phyloP scores from a whole-genome alignment of 2,113 vertebrate species.

The Larimichthys crocea region DNA sequence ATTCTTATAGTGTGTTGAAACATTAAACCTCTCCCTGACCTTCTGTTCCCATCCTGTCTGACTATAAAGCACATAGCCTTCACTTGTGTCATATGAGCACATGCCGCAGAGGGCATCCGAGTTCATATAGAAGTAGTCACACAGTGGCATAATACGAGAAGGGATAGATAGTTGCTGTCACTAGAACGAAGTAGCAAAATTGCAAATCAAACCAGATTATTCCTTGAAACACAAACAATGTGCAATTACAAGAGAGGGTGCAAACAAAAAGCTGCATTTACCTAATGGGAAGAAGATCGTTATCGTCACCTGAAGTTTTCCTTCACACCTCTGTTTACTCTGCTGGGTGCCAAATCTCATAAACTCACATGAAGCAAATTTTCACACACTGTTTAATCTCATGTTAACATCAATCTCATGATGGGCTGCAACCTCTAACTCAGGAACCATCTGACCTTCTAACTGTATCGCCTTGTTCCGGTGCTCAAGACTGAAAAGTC shows the following conservation, averaged over 20 bases:
- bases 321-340: not conserved
- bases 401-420: not conserved
- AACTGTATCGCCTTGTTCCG: conserved; percentile 6
- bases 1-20: conserved; percentile 74
- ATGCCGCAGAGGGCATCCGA: conserved; percentile 50
- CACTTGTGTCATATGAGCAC: conserved; percentile 51
- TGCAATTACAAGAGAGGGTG: conserved; percentile 35
- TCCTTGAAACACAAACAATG: conserved; percentile 18
- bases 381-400: conserved; percentile 15
- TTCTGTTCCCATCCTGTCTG: conserved; percentile 59
- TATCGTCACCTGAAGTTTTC: not conserved
- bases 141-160: not conserved
- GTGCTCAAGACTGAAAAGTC: conserved; percentile 70
- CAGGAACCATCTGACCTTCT: conserved; percentile 26
- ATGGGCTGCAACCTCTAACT: conserved; percentile 4
- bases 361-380: not conserved
- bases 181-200: conserved; percentile 5
- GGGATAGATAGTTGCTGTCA: not conserved
- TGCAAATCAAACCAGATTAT: conserved; percentile 17
- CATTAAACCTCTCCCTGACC: conserved; percentile 70
- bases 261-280: conserved; percentile 21
- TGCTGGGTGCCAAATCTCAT: not conserved
- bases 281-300: conserved; percentile 8
- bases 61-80: conserved; percentile 55
- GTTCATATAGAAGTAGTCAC: conserved; percentile 40